phyloP scores from a whole-genome alignment of 2,113 vertebrate species.

The Eulemur macaco region DNA sequence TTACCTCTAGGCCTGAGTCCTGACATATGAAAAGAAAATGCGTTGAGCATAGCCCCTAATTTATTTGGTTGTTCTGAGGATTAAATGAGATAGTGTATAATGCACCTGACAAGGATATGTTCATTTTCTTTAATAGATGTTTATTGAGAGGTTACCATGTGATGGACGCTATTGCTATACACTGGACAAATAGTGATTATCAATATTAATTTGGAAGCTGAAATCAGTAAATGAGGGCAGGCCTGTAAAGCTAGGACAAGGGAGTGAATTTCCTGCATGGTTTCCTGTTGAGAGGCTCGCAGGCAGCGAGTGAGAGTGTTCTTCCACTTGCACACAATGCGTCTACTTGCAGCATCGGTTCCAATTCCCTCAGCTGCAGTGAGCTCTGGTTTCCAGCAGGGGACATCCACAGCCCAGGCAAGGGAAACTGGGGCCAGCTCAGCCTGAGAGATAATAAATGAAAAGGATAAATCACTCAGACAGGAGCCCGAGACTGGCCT shows the following conservation, averaged over 20 bases:
- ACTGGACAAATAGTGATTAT: not conserved
- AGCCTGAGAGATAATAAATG: constrained; percentile 43
- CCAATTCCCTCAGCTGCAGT: constrained; percentile 74
- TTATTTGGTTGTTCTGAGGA: not conserved
- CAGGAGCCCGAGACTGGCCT: not conserved
- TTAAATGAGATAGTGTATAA: not conserved
- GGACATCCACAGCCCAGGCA: constrained; percentile 81
- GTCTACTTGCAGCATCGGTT: not conserved
- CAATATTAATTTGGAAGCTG: not conserved
- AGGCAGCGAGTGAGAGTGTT: not conserved
- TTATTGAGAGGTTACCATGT: not conserved
- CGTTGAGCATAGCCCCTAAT: not conserved
- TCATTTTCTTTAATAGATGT: not conserved
- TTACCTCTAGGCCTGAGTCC: not conserved
- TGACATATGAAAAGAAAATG: not conserved
- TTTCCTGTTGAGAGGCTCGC: not conserved
- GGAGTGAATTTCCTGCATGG: not conserved
- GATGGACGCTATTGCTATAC: not conserved
- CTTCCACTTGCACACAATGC: not conserved
- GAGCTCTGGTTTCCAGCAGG: constrained; percentile 82
- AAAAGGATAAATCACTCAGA: constrained; percentile 54
- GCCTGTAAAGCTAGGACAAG: not conserved
- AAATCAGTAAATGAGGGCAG: not conserved
- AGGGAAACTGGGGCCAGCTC: constrained; percentile 9
- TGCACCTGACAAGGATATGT: not conserved